A percentile compares a stretch with the other conserved stretches of the same genome.
These are phyloP conservation scores for Colletes gigas DNA, from an alignment of 1,140 invertebrate genomes.

Conservation along the genomic window DNA sequence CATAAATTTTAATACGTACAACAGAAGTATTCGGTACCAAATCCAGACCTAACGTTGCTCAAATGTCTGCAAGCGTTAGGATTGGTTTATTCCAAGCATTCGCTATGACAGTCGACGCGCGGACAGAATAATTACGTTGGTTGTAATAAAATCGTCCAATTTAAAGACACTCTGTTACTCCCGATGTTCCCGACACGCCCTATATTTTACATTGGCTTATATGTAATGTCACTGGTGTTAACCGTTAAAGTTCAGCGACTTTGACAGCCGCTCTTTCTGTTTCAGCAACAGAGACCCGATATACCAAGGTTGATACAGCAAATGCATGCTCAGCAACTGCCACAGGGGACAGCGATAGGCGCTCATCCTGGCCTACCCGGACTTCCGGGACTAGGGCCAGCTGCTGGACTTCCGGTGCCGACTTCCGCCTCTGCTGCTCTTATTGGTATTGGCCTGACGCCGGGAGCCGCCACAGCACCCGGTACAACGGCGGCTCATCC, in stretches of 20 bases:
- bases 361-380: constrained; percentile 81
- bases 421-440: constrained; percentile 77
- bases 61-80: no score
- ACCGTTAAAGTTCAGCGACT: background rate
- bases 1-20: no score
- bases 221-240: background rate
- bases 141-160: no score
- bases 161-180: no score
- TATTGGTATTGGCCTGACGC: constrained; percentile 80
- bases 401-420: constrained; percentile 77
- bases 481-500: constrained; percentile 82
- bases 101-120: no score
- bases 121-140: no score
- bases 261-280: background rate
- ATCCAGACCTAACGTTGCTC: no score
- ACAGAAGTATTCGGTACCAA: no score
- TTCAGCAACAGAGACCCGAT: constrained; percentile 89
- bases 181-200: no score
- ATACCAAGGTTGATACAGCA: constrained; percentile 90
- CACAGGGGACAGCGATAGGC: constrained; percentile 87
- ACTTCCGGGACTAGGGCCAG: constrained; percentile 76
- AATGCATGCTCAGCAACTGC: constrained; percentile 95
- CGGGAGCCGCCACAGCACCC: constrained; percentile 81
- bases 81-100: no score
- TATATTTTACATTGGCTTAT: no score